Conservation (phyloP, 2,888 invertebrate species). For the Drosophila monieri region DNA sequence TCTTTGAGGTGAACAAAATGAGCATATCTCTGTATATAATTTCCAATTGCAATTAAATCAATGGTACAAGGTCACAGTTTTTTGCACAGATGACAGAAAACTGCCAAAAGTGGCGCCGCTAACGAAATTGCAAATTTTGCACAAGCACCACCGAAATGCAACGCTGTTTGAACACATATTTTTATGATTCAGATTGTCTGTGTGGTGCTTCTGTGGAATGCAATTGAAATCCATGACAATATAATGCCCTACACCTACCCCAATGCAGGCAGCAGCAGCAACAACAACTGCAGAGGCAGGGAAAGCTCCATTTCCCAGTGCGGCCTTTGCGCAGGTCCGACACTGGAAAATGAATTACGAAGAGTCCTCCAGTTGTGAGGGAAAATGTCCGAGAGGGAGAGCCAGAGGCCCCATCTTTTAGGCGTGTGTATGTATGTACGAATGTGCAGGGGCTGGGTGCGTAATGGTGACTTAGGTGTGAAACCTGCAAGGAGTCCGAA, state of each 20-base stretch:
- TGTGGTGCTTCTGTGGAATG: slow-evolving; percentile 63
- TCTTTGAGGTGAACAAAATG: slow-evolving; percentile 1
- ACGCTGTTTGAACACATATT: slow-evolving; percentile 18
- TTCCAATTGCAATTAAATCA: slow-evolving; percentile 70
- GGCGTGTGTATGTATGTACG: slow-evolving; percentile 10
- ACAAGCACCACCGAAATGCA: slow-evolving; percentile 62
- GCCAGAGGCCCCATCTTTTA: slow-evolving; percentile 17
- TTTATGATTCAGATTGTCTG: slow-evolving; percentile 14
- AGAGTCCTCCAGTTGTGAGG: slow-evolving; percentile 35
- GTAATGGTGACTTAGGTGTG: slow-evolving; percentile 42
- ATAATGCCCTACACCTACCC: slow-evolving; percentile 68
- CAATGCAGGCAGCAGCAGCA: slow-evolving; percentile 46
- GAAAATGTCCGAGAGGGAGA: slow-evolving; percentile 15
- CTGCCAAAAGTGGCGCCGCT: slow-evolving; percentile 60
- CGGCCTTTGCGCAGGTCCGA: slow-evolving; percentile 69
- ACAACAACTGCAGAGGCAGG: slow-evolving; percentile 28
- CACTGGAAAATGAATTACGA: slow-evolving; percentile 72
- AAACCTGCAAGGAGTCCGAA: slow-evolving; percentile 18
- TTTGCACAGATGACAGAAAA: slow-evolving; percentile 69
- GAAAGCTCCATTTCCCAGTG: slow-evolving; percentile 43
- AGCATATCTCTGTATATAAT: slow-evolving; percentile 19
- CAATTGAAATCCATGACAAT: slow-evolving; percentile 74
- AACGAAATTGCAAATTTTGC: slow-evolving; percentile 73
- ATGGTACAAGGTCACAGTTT: slow-evolving; percentile 72
- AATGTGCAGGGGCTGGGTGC: background rate